Percentiles rank a stretch among this genome's conserved stretches.
These are phyloP conservation scores for Brachyhypopomus gauderio DNA, from an alignment of 2,113 vertebrate genomes.

Conservation along the genomic window DNA sequence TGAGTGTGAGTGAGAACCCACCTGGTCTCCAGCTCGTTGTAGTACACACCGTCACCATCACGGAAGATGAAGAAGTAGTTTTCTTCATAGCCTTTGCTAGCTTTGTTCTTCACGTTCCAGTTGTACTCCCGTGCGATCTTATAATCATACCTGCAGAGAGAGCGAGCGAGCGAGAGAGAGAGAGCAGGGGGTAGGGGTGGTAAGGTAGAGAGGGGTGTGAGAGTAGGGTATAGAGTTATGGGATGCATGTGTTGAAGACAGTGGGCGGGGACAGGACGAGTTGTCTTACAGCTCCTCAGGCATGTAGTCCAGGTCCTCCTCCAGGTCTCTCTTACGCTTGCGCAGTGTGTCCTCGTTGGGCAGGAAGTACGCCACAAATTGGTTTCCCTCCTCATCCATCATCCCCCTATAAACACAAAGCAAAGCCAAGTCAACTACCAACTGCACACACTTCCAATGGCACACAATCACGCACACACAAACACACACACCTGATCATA, in stretches of 20 bases:
- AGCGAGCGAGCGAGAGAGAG: background rate
- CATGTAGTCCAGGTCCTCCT: conserved; percentile 88
- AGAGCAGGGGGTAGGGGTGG: background rate
- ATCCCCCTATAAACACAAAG: conserved; percentile 79
- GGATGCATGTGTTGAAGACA: no score
- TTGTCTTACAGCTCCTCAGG: conserved; percentile 85
- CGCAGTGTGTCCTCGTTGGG: conserved; percentile 89
- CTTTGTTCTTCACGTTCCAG: conserved; percentile 98
- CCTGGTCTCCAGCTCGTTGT: conserved; percentile 95
- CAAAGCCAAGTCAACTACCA: background rate
- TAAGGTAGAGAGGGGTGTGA: no score
- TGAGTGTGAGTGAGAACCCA: conserved; percentile 47
- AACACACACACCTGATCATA: conserved; percentile 85
- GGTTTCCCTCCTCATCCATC: conserved; percentile 98
- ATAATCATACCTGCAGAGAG: conserved; percentile 84
- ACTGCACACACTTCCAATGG: conserved; percentile 14
- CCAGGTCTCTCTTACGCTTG: conserved; percentile 89
- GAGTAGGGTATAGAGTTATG: no score
- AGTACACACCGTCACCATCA: conserved; percentile 91
- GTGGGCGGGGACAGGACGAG: background rate
- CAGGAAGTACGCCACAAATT: conserved; percentile 95
- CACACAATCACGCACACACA: conserved; percentile 10
- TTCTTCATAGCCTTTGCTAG: conserved; percentile 95
- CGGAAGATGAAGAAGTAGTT: conserved; percentile 98
- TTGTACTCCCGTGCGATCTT: conserved; percentile 96